phyloP scores from a whole-genome alignment of 2,888 invertebrate genomes.

The Lepidonotus clava region DNA sequence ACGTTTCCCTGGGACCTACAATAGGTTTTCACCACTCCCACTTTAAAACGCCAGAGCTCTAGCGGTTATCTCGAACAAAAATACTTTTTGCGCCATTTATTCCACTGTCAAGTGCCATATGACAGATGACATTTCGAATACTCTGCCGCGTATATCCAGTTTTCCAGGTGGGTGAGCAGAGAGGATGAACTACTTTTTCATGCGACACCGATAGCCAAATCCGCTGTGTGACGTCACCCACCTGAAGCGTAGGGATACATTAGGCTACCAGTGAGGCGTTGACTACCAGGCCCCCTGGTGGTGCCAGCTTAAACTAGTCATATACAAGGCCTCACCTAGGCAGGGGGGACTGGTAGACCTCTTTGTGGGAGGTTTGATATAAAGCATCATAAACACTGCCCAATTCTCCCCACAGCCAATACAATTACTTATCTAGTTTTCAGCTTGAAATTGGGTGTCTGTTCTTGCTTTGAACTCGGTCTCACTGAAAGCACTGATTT shows the following conservation, averaged over 20 bases:
- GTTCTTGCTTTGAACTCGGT: no score
- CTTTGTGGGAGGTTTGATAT: not conserved
- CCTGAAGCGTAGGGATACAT: not conserved
- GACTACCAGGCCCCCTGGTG: slow-evolving; percentile 12
- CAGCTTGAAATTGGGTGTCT: no score
- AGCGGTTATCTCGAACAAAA: no score
- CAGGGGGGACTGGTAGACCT: not conserved
- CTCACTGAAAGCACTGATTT: no score
- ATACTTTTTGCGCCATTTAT: no score
- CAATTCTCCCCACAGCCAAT: not conserved
- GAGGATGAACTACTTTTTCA: not conserved
- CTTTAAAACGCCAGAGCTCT: no score
- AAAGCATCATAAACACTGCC: not conserved
- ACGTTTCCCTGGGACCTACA: no score
- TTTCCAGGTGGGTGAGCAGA: not conserved
- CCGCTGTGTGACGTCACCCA: not conserved
- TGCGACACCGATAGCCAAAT: slow-evolving; percentile 11
- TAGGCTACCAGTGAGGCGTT: not conserved
- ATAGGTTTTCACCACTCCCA: no score
- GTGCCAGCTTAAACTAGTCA: not conserved
- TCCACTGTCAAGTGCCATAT: no score
- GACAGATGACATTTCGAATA: not conserved
- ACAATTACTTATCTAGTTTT: no score
- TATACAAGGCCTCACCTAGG: not conserved
- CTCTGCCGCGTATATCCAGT: not conserved